Base-by-base conservation (phyloP, 1,140 invertebrate species). In the Eumeta japonica region DNA sequence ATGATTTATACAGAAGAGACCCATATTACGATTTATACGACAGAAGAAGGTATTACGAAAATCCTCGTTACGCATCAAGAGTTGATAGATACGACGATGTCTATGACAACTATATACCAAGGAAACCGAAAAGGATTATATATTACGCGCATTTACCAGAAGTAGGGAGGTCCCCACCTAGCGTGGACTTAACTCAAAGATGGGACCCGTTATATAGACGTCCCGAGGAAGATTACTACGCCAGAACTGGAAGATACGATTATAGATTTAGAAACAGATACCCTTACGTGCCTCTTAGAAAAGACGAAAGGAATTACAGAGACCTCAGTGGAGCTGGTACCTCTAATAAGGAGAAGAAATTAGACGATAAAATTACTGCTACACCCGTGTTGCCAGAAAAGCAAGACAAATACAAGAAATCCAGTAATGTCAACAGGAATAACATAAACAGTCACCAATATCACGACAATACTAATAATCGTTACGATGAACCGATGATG, bases 101-200 rank as follows among this genome's bases (percentile, higher is more conserved):
- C 11, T 66, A 73, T 28, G 68, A 70, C 43, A 65, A 64, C 46
- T 66, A 70, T 41, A 52, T 68, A 9, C 58, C 68, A 12, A 51
- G 68, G 37, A 77, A 75, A 50, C 74, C 74, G 1, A 75, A 75
- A 48, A 63, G 74, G 38, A 77, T 77, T 19, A 77, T 77, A 35
- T 77, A 77, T 36, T 77, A 77, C 41, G 71, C 74, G 0, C 73
- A 68, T 53, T 45, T 77, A n/a, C 74, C 74, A 10, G 74, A 77
- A 41, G 72, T 77, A 5, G 67, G 75, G 7, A 52, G 74, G 5
- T 67, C 68, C 17, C 74, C 74, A 11, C 74, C 72, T 4, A 75
- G 57, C 35, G 68, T 75, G 9, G 68, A 68, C 48, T 51, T 71
- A 28, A 56, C 66, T 17, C 75, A 75, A 37, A 57, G 72, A 33